A percentile compares a stretch with the other conserved stretches of the same genome.
Conservation (phyloP, 1,140 invertebrate genomes). For the Drosophila triauraria region DNA sequence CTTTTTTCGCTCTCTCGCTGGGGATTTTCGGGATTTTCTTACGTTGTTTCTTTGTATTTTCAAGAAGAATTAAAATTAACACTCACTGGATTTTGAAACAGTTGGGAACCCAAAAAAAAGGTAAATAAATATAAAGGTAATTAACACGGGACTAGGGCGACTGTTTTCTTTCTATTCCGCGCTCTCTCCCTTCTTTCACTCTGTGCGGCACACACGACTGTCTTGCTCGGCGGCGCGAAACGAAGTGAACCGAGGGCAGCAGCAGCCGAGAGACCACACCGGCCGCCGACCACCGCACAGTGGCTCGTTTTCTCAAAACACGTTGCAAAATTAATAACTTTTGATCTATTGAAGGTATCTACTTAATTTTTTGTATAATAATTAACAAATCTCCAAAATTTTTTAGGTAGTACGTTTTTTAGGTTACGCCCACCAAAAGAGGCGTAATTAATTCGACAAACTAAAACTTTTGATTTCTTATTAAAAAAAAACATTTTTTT, state of each 20-base stretch:
- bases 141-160: conserved; percentile 24
- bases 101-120: conserved; percentile 7
- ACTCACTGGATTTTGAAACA: conserved; percentile 22
- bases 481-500: no score
- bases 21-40: conserved; percentile 8
- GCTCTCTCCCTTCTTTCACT: background rate
- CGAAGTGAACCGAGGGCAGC: conserved; percentile 38
- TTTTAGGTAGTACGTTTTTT: no score
- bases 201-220: conserved; percentile 12
- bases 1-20: conserved; percentile 29
- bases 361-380: no score
- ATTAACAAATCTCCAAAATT: no score
- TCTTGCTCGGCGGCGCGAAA: conserved; percentile 34
- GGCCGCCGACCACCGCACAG: no score
- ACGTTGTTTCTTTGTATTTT: background rate
- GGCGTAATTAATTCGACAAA: no score
- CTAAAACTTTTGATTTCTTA: no score
- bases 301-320: no score
- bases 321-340: no score
- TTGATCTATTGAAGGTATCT: no score
- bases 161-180: background rate
- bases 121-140: background rate
- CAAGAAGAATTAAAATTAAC: background rate
- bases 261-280: conserved; percentile 3
- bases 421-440: no score